Conservation (phyloP, 2,113 vertebrate genomes). For the Myrmecobius fasciatus region DNA sequence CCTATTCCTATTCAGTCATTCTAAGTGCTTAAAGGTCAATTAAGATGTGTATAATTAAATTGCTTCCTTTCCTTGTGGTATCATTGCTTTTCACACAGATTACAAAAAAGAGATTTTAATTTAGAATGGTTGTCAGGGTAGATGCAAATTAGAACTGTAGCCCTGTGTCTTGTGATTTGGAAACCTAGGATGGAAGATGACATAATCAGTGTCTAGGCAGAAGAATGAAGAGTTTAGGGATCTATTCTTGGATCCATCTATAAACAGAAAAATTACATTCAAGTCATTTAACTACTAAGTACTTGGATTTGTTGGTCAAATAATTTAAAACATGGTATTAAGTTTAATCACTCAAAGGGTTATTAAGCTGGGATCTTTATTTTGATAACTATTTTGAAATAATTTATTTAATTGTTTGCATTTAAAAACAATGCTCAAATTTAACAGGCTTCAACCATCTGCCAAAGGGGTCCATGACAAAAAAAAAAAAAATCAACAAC, state of each 20-base stretch:
- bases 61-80: not conserved
- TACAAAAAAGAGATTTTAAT: not conserved
- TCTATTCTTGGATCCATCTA: slow-evolving; percentile 7
- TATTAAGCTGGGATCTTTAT: not conserved
- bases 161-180: not conserved
- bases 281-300: slow-evolving; percentile 10
- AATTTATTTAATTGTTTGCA: not conserved
- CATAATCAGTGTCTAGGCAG: not conserved
- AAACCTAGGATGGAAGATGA: not conserved
- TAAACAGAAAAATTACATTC: not conserved
- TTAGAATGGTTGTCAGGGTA: not conserved
- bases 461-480: too few species aligned
- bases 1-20: not conserved
- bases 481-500: too few species aligned
- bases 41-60: not conserved
- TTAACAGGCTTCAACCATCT: not conserved
- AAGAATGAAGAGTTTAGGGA: not conserved
- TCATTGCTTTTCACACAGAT: not conserved
- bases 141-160: not conserved
- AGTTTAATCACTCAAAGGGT: not conserved
- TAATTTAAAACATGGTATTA: not conserved
- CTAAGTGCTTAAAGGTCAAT: not conserved
- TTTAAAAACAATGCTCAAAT: not conserved
- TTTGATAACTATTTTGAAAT: not conserved
- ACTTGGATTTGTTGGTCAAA: slow-evolving; percentile 36